Base-by-base conservation (phyloP, 2,797 vertebrate genomes). In the Silurus lanzhouensis region DNA sequence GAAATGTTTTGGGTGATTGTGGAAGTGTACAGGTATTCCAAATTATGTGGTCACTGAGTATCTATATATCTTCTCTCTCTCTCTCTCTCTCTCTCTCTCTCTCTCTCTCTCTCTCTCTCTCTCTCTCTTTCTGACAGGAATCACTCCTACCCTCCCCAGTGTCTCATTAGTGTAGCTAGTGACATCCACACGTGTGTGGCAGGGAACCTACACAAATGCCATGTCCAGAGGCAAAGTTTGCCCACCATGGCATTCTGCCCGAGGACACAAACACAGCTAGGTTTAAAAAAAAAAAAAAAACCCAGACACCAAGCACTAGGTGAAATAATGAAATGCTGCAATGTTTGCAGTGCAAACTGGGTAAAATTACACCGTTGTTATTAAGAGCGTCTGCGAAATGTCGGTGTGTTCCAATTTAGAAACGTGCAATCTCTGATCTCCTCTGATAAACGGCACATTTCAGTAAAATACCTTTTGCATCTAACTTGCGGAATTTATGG, bases 91-190 rank as follows among this genome's bases (percentile, higher is more conserved):
- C 79, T 80, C 60, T 64, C 79, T 57, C 13, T 84, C 72, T 84
- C 83, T 63, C 48, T 75, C 44, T 78, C 63, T 79, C 15, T 20
- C 57, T 60, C 57, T 80, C 76, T 79, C 58, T 71, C 19, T 74
- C 67, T 67, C 70, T 75, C 22, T 52, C 14, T 60, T 22, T 12
- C 44, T 57, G 84, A 70, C 72, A 83, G 81, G 27, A 44, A n/a
- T 81, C 82, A 83, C 81, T 85, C 66, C 7, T 60, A 44, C 70
- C 70, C 46, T 89, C 86, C 92, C 90, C 77, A 6, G 88, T 90
- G 93, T 87, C 91, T 95, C 91, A 93, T 95, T 95, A 94, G 91
- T 84, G 89, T 85, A 82, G 90, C 86, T 87, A 89, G 88, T 90
- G 89, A 85, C 90, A 85, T 88, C 55, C 82, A 84, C 74, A 86